Base-by-base conservation (phyloP, 2,797 vertebrate genomes). In the Oreochromis mossambicus region DNA sequence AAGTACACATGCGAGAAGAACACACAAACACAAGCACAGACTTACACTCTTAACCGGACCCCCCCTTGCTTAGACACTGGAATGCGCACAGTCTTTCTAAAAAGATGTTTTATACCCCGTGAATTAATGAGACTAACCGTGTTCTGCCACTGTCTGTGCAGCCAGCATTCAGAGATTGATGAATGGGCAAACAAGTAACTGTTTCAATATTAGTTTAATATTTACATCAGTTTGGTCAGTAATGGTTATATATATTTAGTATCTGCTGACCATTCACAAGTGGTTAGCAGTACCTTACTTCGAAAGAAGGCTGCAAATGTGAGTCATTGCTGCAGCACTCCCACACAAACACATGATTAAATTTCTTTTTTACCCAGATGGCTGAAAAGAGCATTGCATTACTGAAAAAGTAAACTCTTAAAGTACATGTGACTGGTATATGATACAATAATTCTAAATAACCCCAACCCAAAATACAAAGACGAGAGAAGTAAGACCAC, bases 181-280 rank as follows among this genome's bases (percentile, higher is more conserved):
- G 87, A 91, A 93, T 89, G 91, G 43, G 87, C 85, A 91, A 93
- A 92, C 91, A 92, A 86, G 88, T 61, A 26, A 83, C 86, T 85
- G 75, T 82, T 92, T 92, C 83, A 93, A 95, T 93, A 92, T 92
- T 94, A 83, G 85, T 80, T 77, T 61, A 81, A 86, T 82, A 84
- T 91, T 91, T 88, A 86, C 90, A 91, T 91, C 17, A 87, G 83
- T 91, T 92, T 21, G 50, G 78, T 83, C 87, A 61, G 83, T 84
- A 81, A 92, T 77, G 58, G 82, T 38, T 61, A 24, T 29, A 81
- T 78, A 82, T 48, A 83, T 89, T 92, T 89, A 87, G 81, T 80
- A 81, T 86, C 75, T 52, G 56, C 87, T 81, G 85, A 84, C 81
- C 73, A 29, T 78, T 83, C 77, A 29, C 26, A 77, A 78, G 80